Percentiles rank a stretch among this genome's conserved stretches.
Conservation (phyloP, 2,797 vertebrate genomes). For the Eutrigla gurnardus region DNA sequence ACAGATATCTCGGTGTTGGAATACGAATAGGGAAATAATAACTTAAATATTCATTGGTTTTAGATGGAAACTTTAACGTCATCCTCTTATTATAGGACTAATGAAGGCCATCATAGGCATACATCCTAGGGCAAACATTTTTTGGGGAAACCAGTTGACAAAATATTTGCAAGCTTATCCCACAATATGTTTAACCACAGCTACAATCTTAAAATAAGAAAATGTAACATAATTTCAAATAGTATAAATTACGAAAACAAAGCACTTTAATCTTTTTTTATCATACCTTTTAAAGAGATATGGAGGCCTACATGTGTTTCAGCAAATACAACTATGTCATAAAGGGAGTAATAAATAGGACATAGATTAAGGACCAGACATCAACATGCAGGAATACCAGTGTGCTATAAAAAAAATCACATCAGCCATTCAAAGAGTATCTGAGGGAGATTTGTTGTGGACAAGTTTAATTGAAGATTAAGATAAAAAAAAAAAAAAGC, state of each 20-base stretch:
- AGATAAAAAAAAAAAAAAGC: conserved; percentile 26
- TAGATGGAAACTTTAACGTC: neutral
- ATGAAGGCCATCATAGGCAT: neutral
- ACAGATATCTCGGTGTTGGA: neutral
- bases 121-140: neutral
- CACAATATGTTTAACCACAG: neutral
- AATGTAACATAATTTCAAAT: neutral
- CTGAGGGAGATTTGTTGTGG: conserved; percentile 37
- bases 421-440: conserved; percentile 33
- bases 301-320: neutral
- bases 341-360: neutral
- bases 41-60: neutral
- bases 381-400: neutral
- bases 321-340: neutral
- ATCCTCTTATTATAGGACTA: neutral
- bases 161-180: conserved; percentile 1
- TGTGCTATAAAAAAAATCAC: neutral
- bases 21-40: neutral
- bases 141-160: neutral
- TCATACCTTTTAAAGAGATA: neutral
- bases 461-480: conserved; percentile 39
- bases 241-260: neutral
- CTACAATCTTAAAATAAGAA: neutral
- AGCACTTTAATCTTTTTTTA: neutral
- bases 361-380: neutral